Evolutionary conservation across 2,797 vertebrate genomes (phyloP).

Genomic region (Phoxinus dragarum): DNA sequence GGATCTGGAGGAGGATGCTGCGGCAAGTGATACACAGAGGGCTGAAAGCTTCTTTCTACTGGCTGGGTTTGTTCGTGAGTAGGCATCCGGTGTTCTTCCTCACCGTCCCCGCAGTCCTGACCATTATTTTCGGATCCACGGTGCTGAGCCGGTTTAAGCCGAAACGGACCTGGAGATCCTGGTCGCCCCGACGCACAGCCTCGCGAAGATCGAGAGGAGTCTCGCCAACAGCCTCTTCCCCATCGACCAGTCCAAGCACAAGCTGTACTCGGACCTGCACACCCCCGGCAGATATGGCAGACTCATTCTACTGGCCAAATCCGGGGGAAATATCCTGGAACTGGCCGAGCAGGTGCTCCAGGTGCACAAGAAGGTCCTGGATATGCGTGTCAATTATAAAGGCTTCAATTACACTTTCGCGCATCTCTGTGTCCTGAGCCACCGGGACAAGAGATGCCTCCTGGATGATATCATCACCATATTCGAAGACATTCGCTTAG

Average conservation of each 20-base stretch:
- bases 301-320: conserved; percentile 90
- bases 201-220: conserved; percentile 98
- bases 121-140: conserved; percentile 95
- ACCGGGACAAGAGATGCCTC: conserved; percentile 95
- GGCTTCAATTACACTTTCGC: conserved; percentile 99
- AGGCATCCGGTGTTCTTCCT: conserved; percentile 98
- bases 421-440: conserved; percentile 97
- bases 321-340: conserved; percentile 94
- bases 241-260: conserved; percentile 95
- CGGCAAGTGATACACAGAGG: conserved; percentile 98
- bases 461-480: conserved; percentile 97
- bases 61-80: conserved; percentile 98
- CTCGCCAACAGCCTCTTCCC: conserved; percentile 98
- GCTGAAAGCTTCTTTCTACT: conserved; percentile 96
- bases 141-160: conserved; percentile 91
- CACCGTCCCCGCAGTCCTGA: conserved; percentile 95
- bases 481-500: conserved; percentile 94
- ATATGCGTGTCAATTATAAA: conserved; percentile 94
- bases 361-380: conserved; percentile 95
- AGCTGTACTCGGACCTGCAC: conserved; percentile 98
- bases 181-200: conserved; percentile 97
- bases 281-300: conserved; percentile 97
- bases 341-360: conserved; percentile 93
- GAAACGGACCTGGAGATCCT: conserved; percentile 95
- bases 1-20: conserved; percentile 95